Conservation (phyloP, 2,888 invertebrate genomes). For the Drosophila phalerata region DNA sequence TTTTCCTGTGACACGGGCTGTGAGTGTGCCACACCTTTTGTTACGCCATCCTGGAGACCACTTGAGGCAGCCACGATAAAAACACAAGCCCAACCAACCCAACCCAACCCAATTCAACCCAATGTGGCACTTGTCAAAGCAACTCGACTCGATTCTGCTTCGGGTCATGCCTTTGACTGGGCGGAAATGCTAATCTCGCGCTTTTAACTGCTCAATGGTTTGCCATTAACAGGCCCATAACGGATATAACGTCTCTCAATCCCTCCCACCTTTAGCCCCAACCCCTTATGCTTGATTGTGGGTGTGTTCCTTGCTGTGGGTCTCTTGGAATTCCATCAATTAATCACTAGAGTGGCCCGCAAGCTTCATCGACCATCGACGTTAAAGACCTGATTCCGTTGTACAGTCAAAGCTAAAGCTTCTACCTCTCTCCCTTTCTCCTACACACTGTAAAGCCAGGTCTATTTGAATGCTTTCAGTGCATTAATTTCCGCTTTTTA, state of each 20-base stretch:
- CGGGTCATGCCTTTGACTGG: conserved; percentile 38
- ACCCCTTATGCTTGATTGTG: conserved; percentile 13
- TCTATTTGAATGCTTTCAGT: conserved; percentile 69
- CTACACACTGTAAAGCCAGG: not conserved
- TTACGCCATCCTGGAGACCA: conserved; percentile 29
- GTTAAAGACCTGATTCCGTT: conserved; percentile 59
- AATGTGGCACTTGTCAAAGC: conserved; percentile 47
- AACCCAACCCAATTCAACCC: not conserved
- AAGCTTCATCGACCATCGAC: conserved; percentile 46
- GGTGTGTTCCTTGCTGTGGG: conserved; percentile 42
- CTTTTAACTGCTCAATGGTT: conserved; percentile 75
- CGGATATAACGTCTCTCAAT: conserved; percentile 52
- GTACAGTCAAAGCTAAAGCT: conserved; percentile 22
- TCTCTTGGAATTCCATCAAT: conserved; percentile 72
- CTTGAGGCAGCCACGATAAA: conserved; percentile 31
- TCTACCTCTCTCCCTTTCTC: not conserved
- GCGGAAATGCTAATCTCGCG: conserved; percentile 70
- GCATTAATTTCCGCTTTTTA: conserved; percentile 79
- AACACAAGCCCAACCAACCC: not conserved
- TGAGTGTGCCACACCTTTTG: conserved; percentile 43
- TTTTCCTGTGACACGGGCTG: not conserved
- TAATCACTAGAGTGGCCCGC: conserved; percentile 79
- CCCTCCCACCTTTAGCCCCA: not conserved
- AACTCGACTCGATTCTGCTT: conserved; percentile 23
- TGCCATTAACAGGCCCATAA: conserved; percentile 77